phyloP scores from a whole-genome alignment of 1,140 invertebrate genomes.

The Rhagoletis pomonella region DNA sequence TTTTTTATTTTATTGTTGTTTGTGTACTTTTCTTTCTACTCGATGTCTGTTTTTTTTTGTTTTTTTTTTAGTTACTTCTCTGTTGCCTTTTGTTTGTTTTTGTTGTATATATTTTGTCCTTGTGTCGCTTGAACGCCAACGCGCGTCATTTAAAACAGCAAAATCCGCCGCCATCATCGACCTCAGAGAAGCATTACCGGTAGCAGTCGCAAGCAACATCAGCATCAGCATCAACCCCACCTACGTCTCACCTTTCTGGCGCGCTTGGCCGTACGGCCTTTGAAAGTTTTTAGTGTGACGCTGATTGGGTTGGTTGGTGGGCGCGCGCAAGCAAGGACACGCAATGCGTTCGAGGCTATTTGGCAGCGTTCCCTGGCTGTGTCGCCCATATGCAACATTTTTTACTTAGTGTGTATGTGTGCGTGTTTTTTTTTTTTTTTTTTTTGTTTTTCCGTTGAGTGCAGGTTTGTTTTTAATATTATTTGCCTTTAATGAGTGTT shows the following conservation, averaged over 20 bases:
- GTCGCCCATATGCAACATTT: constrained; percentile 17
- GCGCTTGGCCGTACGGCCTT: not conserved
- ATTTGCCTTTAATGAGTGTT: too few relatives aligned
- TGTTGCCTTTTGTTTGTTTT: not conserved
- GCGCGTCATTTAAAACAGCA: not conserved
- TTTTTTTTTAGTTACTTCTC: not conserved
- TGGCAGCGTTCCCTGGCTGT: not conserved
- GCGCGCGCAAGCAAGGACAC: constrained; percentile 11
- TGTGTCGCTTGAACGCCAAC: constrained; percentile 33
- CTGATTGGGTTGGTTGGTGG: not conserved
- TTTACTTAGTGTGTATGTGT: not conserved
- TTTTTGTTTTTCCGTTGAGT: too few relatives aligned
- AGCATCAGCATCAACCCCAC: not conserved
- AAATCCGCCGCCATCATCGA: not conserved
- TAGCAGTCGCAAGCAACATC: not conserved
- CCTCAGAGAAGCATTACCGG: not conserved
- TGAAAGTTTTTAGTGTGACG: not conserved
- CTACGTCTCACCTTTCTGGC: not conserved
- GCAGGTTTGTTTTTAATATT: not conserved
- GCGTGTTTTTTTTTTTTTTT: too few relatives aligned
- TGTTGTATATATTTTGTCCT: constrained; percentile 20
- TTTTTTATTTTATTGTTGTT: not conserved
- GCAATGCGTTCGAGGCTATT: constrained; percentile 31
- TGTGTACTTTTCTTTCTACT: not conserved
- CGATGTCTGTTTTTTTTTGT: not conserved